Evolutionary conservation across 2,113 vertebrate genomes (phyloP).

Genomic region (Oreochromis spilurus): DNA sequence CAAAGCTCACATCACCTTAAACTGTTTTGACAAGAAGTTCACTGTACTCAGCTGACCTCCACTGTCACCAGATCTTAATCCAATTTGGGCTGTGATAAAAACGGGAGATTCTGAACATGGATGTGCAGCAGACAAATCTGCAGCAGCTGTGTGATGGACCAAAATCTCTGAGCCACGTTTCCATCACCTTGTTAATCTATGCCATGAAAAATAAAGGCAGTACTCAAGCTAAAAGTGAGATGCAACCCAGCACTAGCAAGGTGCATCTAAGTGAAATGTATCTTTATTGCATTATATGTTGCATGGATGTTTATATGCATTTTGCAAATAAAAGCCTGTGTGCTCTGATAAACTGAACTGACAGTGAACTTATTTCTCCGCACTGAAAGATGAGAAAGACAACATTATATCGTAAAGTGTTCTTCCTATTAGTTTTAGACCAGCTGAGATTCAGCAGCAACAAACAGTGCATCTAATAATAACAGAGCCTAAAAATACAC

Average conservation of each 20-base stretch:
- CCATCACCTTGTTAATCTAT: neutral
- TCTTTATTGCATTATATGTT: neutral
- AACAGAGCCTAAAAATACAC: constrained; percentile 68
- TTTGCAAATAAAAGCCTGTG: neutral
- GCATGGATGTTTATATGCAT: neutral
- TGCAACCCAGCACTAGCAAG: neutral
- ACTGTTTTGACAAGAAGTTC: neutral
- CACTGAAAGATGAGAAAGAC: neutral
- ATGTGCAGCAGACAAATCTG: neutral
- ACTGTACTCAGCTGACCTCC: neutral
- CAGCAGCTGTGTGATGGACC: neutral
- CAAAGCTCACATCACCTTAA: neutral
- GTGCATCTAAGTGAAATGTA: neutral
- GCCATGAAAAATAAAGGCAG: neutral
- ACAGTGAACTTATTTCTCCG: neutral
- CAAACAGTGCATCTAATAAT: constrained; percentile 57
- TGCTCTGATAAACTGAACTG: neutral
- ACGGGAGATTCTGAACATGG: neutral
- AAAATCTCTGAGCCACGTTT: neutral
- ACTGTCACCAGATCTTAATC: neutral
- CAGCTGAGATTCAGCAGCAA: constrained; percentile 2
- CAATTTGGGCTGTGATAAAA: neutral
- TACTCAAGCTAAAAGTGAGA: neutral
- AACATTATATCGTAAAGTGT: neutral
- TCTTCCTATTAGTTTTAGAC: constrained; percentile 28